Evolutionary conservation across 2,888 invertebrate species (phyloP).

Genomic region (Chelonus formosanus): DNA sequence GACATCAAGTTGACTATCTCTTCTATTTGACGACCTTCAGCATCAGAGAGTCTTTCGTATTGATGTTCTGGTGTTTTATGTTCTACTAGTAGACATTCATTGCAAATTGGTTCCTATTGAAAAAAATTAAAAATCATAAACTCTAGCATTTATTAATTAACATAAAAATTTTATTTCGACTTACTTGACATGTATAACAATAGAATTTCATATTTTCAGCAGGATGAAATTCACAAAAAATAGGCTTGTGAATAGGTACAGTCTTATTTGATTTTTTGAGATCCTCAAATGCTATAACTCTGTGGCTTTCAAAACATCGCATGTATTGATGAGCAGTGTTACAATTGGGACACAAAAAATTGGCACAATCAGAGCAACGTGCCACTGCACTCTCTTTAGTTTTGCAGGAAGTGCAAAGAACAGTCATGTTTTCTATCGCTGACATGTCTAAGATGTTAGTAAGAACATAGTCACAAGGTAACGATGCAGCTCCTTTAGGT

Average conservation of each 20-base stretch:
- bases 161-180: slow-evolving; percentile 3
- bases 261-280: slow-evolving; percentile 81
- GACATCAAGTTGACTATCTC: slow-evolving; percentile 79
- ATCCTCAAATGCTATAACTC: slow-evolving; percentile 89
- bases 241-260: slow-evolving; percentile 87
- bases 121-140: slow-evolving; percentile 8
- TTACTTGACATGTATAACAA: slow-evolving; percentile 81
- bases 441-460: slow-evolving; percentile 86
- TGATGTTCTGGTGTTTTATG: slow-evolving; percentile 86
- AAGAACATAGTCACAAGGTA: slow-evolving; percentile 87
- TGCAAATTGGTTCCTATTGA: slow-evolving; percentile 82
- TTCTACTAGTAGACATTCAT: slow-evolving; percentile 83
- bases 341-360: slow-evolving; percentile 92
- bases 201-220: slow-evolving; percentile 87
- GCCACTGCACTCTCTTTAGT: slow-evolving; percentile 94
- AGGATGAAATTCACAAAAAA: slow-evolving; percentile 83
- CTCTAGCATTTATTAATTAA: not conserved
- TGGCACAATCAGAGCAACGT: slow-evolving; percentile 93
- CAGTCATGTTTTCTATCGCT: slow-evolving; percentile 76
- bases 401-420: slow-evolving; percentile 91
- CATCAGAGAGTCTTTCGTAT: slow-evolving; percentile 82
- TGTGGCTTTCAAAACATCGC: slow-evolving; percentile 96
- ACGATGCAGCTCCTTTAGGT: slow-evolving; percentile 78
- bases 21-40: slow-evolving; percentile 80
- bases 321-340: slow-evolving; percentile 96